Evolutionary conservation across 2,797 vertebrate genomes (phyloP).

Genomic region (Threskiornis aethiopicus): DNA sequence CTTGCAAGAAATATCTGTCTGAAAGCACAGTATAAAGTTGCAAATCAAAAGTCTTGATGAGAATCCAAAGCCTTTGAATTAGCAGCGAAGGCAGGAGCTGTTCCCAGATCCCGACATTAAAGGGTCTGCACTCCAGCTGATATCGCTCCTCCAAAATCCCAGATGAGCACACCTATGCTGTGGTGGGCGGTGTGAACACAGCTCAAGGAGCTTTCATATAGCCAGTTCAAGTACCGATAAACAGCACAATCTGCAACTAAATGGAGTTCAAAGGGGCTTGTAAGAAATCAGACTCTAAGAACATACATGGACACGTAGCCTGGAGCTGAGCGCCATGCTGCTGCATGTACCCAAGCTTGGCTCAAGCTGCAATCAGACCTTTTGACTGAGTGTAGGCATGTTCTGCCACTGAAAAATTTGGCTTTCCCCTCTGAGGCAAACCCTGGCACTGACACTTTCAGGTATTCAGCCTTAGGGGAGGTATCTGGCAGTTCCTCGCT

Average conservation of each 20-base stretch:
- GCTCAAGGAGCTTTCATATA: neutral
- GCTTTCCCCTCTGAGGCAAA: neutral
- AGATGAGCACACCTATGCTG: fast-evolving
- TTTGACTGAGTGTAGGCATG: neutral
- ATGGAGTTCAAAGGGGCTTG: neutral
- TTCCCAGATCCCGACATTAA: fast-evolving
- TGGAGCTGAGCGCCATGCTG: neutral
- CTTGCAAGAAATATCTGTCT: neutral
- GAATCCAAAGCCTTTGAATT: neutral
- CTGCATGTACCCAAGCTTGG: neutral
- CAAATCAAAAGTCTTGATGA: neutral
- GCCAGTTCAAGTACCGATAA: neutral
- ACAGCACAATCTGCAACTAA: neutral
- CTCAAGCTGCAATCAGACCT: neutral
- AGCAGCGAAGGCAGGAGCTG: neutral
- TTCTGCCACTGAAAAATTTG: neutral
- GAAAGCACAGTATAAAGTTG: neutral
- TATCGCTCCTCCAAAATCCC: fast-evolving
- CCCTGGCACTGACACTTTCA: neutral
- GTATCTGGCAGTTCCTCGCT: neutral
- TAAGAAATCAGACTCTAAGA: neutral
- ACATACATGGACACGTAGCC: fast-evolving
- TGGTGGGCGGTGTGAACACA: fast-evolving
- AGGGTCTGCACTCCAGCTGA: neutral
- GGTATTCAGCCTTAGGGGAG: neutral